Conservation (phyloP, 2,797 vertebrate genomes). For the Scleropages formosus region DNA sequence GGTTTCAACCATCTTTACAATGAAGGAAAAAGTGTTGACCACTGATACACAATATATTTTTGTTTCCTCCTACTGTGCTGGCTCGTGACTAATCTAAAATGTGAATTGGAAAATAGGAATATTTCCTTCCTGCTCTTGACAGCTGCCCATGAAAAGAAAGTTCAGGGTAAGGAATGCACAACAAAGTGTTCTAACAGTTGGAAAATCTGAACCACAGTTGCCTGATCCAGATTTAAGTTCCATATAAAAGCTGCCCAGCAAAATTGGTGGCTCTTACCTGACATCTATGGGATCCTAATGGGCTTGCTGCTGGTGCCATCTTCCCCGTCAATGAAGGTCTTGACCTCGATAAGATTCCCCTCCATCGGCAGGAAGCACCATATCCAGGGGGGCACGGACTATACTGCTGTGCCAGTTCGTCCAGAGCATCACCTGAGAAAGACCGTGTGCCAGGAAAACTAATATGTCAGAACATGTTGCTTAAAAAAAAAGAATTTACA, state of each 20-base stretch:
- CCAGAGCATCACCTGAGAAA: not conserved
- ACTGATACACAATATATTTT: not conserved
- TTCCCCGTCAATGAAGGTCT: not conserved
- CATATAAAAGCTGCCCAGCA: not conserved
- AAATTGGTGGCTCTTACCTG: not conserved
- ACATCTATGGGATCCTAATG: slow-evolving; percentile 6
- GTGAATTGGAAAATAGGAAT: not conserved
- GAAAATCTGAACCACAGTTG: too few species aligned
- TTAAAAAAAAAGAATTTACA: too few species aligned
- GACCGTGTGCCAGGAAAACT: too few species aligned
- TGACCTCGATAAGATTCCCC: not conserved
- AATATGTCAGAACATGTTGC: too few species aligned
- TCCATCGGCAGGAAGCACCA: not conserved
- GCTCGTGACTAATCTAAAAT: not conserved
- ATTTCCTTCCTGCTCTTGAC: not conserved
- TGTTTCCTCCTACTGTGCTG: not conserved
- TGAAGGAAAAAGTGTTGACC: not conserved
- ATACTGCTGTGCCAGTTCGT: not conserved
- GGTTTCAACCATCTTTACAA: slow-evolving; percentile 9
- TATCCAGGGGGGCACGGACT: not conserved
- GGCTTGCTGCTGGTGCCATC: not conserved
- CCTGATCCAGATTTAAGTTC: too few species aligned
- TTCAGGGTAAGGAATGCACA: too few species aligned
- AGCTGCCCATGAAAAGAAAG: too few species aligned
- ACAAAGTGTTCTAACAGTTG: too few species aligned